Evolutionary conservation across 2,797 vertebrate species (phyloP), one percentile per base, ranked within the genome.

Genomic region (Meda fulgida): DNA sequence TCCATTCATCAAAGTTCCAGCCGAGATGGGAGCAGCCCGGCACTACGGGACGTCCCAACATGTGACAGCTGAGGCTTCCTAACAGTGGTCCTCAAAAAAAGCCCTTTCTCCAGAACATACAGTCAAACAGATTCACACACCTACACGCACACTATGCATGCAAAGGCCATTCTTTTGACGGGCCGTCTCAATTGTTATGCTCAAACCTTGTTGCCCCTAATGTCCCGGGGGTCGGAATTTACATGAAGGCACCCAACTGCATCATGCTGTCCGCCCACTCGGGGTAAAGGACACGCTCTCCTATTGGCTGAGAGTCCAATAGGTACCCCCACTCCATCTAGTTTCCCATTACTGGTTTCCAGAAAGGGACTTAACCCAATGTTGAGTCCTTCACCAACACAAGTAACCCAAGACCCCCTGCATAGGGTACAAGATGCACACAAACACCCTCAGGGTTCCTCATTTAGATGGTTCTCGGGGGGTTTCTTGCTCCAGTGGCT

Each of bases 1-100:
- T 89, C 75, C 87, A 89, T 89, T 88, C 88, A 90, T 89, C 85
- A 89, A 80, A 66, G 66, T 82, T 89, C 89, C 85, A 84, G 70
- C 83, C 48, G 85, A n/a, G 84, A 87, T 83, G 86, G 71, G 78
- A 65, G 60, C 67, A 82, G 78, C 86, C 79, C 18, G 36, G 81
- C 84, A 75, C 87, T 77, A 87, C 84, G 87, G 87, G 85, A 90
- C 38, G n/a, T 84, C 89, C 86, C 78, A 85, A 89, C 85, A 83
- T 71, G 84, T 87, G 85, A 89, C 89, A 89, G 89, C 88, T 89
- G 89, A 88, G 84, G 78, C 85, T 80, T 83, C 70, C 87, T 78
- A 82, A 89, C 70, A 31, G 60, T 75, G 73, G 23, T 77, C 81
- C 51, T 83, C 77, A 31, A 85, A 70, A 73, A 78, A 65, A 67